phyloP scores from a whole-genome alignment of 2,888 invertebrate species.

The Eulithis prunata region DNA sequence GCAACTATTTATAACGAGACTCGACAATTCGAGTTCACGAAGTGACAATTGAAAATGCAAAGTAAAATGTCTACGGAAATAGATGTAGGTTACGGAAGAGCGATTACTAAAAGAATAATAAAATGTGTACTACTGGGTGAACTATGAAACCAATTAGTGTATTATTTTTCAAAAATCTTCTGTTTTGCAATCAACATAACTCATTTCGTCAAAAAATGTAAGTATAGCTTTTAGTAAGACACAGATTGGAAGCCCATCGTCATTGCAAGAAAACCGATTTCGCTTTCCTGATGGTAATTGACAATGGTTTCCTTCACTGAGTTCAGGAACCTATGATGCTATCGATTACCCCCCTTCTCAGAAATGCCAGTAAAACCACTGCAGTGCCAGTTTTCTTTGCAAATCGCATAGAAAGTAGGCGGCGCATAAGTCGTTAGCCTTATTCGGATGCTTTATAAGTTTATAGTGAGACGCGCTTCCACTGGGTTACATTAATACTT shows the following conservation, averaged over 20 bases:
- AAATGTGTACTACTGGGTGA: too few species aligned
- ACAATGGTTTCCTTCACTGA: too few species aligned
- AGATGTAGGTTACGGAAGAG: not conserved
- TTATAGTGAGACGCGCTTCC: not conserved
- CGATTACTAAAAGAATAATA: not conserved
- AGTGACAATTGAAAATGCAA: slow-evolving; percentile 5
- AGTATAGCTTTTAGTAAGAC: too few species aligned
- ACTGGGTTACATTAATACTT: too few species aligned
- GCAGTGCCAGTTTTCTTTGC: not conserved
- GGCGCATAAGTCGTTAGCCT: not conserved
- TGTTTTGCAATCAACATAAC: too few species aligned
- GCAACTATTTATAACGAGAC: slow-evolving; percentile 11
- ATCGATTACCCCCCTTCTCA: not conserved
- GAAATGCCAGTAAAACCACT: not conserved
- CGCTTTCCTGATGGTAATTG: too few species aligned
- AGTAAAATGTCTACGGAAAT: slow-evolving; percentile 3
- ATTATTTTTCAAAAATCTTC: too few species aligned
- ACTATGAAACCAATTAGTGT: too few species aligned
- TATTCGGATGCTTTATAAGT: not conserved
- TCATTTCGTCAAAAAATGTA: too few species aligned
- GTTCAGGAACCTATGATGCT: not conserved
- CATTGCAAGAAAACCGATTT: too few species aligned
- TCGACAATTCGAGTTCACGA: slow-evolving; percentile 11
- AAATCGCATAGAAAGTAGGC: not conserved
- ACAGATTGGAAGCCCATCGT: too few species aligned